phyloP scores from a whole-genome alignment of 2,113 vertebrate genomes.

The Misgurnus mizolepis region DNA sequence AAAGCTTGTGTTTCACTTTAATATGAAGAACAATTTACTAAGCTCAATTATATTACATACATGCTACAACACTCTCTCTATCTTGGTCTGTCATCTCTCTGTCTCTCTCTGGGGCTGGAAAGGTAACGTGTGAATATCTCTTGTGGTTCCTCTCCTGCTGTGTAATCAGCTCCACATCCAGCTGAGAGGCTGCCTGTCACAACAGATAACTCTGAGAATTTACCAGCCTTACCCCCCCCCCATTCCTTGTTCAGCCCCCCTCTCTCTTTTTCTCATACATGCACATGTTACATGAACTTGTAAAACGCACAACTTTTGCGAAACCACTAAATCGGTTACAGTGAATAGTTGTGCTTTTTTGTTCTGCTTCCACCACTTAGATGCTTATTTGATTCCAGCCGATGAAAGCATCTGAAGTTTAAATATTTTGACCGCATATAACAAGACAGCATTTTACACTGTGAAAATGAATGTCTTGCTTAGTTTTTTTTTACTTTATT shows the following conservation, averaged over 20 bases:
- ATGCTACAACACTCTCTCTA: slow-evolving; percentile 10
- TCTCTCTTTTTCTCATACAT: background rate
- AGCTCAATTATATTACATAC: slow-evolving; percentile 7
- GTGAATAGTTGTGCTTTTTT: background rate
- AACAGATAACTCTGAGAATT: slow-evolving; percentile 56
- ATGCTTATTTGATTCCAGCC: background rate
- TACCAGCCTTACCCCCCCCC: slow-evolving; percentile 12
- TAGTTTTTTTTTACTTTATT: too few species aligned
- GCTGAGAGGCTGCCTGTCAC: slow-evolving; percentile 37
- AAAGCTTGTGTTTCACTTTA: background rate
- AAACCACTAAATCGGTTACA: too few species aligned
- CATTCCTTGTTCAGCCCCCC: background rate
- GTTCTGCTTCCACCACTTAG: background rate
- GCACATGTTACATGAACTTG: background rate
- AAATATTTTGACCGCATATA: background rate
- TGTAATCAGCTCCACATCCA: slow-evolving; percentile 38
- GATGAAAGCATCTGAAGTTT: background rate
- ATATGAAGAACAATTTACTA: slow-evolving; percentile 11
- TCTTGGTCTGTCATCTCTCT: slow-evolving; percentile 3
- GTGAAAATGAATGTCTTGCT: too few species aligned
- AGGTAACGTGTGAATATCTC: slow-evolving; percentile 28
- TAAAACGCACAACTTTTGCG: background rate
- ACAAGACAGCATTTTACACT: background rate
- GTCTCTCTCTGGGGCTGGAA: background rate
- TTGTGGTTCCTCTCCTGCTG: slow-evolving; percentile 13